These are phyloP conservation scores for Acanthosoma haemorrhoidale DNA, from an alignment of 2,888 invertebrate genomes.

Conservation along the genomic window DNA sequence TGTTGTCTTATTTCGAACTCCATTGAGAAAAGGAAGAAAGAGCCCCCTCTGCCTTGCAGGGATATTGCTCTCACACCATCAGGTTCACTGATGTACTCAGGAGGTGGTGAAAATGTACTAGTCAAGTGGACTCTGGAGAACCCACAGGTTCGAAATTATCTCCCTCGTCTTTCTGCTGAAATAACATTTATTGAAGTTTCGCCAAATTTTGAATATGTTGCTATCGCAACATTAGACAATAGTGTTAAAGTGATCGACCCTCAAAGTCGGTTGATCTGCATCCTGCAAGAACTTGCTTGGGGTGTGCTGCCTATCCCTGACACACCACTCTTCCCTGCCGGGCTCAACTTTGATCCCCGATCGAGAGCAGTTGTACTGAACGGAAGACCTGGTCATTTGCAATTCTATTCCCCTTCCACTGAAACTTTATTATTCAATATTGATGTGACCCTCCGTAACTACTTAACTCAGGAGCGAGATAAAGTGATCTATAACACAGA, in stretches of 20 bases:
- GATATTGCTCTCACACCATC: slow-evolving; percentile 59
- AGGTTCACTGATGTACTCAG: slow-evolving; percentile 66
- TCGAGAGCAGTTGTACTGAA: slow-evolving; percentile 63
- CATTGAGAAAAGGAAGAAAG: slow-evolving; percentile 25
- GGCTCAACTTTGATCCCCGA: slow-evolving; percentile 57
- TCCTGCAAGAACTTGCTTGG: slow-evolving; percentile 64
- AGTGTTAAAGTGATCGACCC: slow-evolving; percentile 56
- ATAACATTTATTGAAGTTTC: slow-evolving; percentile 60
- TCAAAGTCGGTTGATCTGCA: slow-evolving; percentile 52
- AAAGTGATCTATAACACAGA: slow-evolving; percentile 58
- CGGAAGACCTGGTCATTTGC: slow-evolving; percentile 66
- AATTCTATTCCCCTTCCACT: slow-evolving; percentile 63
- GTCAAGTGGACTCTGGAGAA: slow-evolving; percentile 65
- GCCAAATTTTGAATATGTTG: slow-evolving; percentile 57
- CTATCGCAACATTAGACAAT: slow-evolving; percentile 66
- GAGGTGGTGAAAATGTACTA: slow-evolving; percentile 70
- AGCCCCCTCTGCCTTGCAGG: slow-evolving; percentile 54
- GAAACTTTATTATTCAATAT: slow-evolving; percentile 63
- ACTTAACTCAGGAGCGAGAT: slow-evolving; percentile 58
- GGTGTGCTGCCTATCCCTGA: slow-evolving; percentile 50
- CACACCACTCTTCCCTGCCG: slow-evolving; percentile 52
- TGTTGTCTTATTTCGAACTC: slow-evolving; percentile 53
- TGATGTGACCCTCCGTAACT: slow-evolving; percentile 67
- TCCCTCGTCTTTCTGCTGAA: slow-evolving; percentile 66
- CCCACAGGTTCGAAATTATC: slow-evolving; percentile 52